phyloP scores from a whole-genome alignment of 2,797 vertebrate species.

The Eulemur coronatus region DNA sequence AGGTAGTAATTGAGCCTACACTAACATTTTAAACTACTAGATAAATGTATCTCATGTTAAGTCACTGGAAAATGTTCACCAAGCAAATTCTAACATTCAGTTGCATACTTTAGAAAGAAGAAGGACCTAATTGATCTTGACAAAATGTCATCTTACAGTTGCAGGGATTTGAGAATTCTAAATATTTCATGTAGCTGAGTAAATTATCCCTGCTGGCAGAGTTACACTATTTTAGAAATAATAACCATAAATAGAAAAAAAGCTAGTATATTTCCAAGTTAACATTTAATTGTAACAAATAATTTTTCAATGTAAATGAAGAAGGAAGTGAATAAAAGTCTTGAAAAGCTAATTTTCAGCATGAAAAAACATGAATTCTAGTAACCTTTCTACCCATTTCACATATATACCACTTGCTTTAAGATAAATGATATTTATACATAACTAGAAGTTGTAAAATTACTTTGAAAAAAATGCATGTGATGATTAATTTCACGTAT shows the following conservation, averaged over 20 bases:
- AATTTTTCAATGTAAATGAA: conserved; percentile 28
- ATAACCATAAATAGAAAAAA: conserved; percentile 17
- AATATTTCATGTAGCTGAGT: conserved; percentile 62
- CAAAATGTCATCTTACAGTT: conserved; percentile 48
- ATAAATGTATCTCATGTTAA: conserved; percentile 38
- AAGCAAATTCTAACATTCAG: conserved; percentile 35
- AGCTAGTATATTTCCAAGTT: not conserved
- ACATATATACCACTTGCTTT: not conserved
- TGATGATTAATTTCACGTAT: not conserved
- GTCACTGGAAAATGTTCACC: not conserved
- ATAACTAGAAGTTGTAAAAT: not conserved
- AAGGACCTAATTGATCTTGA: conserved; percentile 50
- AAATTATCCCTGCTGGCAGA: conserved; percentile 43
- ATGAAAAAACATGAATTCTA: not conserved
- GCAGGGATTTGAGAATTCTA: not conserved
- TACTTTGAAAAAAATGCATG: not conserved
- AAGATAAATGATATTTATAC: not conserved
- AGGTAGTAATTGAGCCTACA: not conserved
- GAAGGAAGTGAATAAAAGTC: not conserved
- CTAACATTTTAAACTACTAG: conserved; percentile 46
- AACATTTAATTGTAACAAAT: conserved; percentile 41
- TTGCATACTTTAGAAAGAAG: conserved; percentile 28
- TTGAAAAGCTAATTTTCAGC: conserved; percentile 45
- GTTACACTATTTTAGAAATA: conserved; percentile 39
- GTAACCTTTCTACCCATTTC: not conserved